Evolutionary conservation across 2,888 invertebrate species (phyloP).

Genomic region (Rhopalosiphum nymphaeae): DNA sequence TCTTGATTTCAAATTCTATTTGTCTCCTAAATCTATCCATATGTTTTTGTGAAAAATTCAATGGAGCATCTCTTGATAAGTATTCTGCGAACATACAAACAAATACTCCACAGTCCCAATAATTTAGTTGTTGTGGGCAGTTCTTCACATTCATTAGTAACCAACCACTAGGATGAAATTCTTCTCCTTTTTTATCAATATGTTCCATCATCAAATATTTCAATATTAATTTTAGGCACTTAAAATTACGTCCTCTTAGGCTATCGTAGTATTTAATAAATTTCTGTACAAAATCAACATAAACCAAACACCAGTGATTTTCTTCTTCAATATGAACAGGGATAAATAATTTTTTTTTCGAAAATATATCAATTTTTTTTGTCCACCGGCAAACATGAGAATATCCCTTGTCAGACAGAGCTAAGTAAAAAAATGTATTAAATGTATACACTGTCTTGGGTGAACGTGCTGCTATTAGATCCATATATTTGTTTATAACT

Average conservation of each 20-base stretch:
- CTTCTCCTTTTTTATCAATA: conserved; percentile 85
- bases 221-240: conserved; percentile 77
- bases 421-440: conserved; percentile 96
- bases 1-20: conserved; percentile 91
- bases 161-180: conserved; percentile 81
- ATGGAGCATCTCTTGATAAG: conserved; percentile 79
- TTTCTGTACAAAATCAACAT: conserved; percentile 83
- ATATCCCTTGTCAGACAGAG: conserved; percentile 84
- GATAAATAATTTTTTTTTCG: conserved; percentile 85
- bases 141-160: conserved; percentile 77
- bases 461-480: conserved; percentile 85
- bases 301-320: conserved; percentile 96
- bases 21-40: conserved; percentile 94
- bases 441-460: conserved; percentile 81
- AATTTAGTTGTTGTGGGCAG: conserved; percentile 96
- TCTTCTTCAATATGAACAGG: conserved; percentile 95
- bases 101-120: conserved; percentile 98
- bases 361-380: conserved; percentile 86
- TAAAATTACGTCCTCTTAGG: conserved; percentile 86
- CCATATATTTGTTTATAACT: conserved; percentile 97
- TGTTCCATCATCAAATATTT: conserved; percentile 88
- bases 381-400: conserved; percentile 91
- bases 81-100: conserved; percentile 97
- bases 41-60: conserved; percentile 88
- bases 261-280: conserved; percentile 90